phyloP scores from a whole-genome alignment of 2,113 vertebrate genomes.

The Prochilodus magdalenae region DNA sequence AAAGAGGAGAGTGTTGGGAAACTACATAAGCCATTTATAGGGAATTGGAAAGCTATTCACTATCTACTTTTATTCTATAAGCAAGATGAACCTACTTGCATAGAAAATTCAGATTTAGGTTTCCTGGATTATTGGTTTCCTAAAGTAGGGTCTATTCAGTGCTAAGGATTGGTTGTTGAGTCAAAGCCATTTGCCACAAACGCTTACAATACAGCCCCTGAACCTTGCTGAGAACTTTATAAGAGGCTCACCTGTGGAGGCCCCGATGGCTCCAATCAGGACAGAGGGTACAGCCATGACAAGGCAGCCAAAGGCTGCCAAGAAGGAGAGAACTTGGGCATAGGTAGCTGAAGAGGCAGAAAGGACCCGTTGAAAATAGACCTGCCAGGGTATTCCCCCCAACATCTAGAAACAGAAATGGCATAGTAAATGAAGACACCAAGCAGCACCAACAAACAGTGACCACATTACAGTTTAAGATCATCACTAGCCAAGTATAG shows the following conservation, averaged over 20 bases:
- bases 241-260: constrained; percentile 88
- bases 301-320: constrained; percentile 95
- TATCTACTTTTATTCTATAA: too few relatives aligned
- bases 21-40: too few relatives aligned
- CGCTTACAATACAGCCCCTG: not conserved
- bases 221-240: not conserved
- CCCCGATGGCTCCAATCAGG: constrained; percentile 95
- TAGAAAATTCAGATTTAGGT: too few relatives aligned
- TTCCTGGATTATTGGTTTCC: too few relatives aligned
- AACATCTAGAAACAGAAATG: constrained; percentile 81
- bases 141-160: too few relatives aligned
- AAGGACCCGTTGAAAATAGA: constrained; percentile 96
- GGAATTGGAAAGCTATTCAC: too few relatives aligned
- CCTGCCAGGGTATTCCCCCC: constrained; percentile 98
- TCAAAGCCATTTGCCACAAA: not conserved
- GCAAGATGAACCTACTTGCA: too few relatives aligned
- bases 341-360: constrained; percentile 98
- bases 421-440: constrained; percentile 35
- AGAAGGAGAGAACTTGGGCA: constrained; percentile 94
- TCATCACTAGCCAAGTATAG: too few relatives aligned
- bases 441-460: constrained; percentile 29
- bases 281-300: constrained; percentile 94
- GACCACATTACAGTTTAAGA: not conserved
- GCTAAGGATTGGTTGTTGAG: not conserved
- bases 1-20: too few relatives aligned